Evolutionary conservation across 1,140 invertebrate species (phyloP), one percentile per base, ranked within the genome.

Genomic region (Oncopodura yosiiana): DNA sequence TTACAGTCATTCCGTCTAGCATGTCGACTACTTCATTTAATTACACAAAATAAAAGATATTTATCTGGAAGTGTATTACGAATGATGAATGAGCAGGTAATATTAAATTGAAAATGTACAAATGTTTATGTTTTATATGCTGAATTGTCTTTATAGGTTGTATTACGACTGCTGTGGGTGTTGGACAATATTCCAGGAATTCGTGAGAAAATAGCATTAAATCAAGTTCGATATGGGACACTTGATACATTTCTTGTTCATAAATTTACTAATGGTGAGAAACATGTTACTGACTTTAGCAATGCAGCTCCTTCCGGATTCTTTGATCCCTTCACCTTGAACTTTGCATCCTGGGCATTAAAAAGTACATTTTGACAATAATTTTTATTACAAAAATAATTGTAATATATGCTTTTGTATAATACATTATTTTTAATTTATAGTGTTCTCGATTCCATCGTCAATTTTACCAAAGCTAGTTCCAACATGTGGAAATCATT

Each of bases 181-280:
- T 69, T 93, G 18, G 70, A 85, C 49, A 81, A 91, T 61, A 74
- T 86, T 53, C 70, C 78, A 12, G 76, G 73, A 23, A 70, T 92
- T 6, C 76, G 77, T 63, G 66, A 78, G 27, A 80, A 80, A 23
- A 69, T 80, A 14, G 63, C 67, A 24, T 72, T 76, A 38, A 77
- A 81, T 19, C 75, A 81, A 57, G 81, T 82, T 1, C 73, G 84
- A 62, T 87, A 94, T 68, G 94, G 92, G n/a, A 87, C 89, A 24
- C 73, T 97, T 14, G 94, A 97, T 66, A 90, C 88, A 2, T 98
- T 89, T 87, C 74, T 97, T 29, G 67, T 97, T 26, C 85, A 92
- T 70, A 86, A 83, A 74, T 70, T 88, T 21, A 81, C 81, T 19
- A 58, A 75, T 48, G 75, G 77, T 1, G 71, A 73, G 64, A 64